Conservation (phyloP, 1,140 invertebrate species). For the Bombus polaris region DNA sequence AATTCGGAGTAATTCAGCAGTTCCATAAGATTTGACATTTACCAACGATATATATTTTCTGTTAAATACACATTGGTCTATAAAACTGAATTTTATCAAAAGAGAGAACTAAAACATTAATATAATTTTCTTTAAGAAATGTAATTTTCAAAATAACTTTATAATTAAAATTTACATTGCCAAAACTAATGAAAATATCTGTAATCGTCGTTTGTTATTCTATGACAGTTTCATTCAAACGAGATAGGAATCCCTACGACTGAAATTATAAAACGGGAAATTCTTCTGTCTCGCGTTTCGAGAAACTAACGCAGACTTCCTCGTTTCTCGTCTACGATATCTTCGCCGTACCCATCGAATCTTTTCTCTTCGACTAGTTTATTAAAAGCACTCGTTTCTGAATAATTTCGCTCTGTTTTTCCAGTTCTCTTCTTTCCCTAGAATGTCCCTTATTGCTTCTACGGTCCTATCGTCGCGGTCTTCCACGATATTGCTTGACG, state of each 20-base stretch:
- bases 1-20: too few relatives aligned
- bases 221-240: background rate
- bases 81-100: too few relatives aligned
- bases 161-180: background rate
- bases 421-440: background rate
- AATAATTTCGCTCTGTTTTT: background rate
- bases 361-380: background rate
- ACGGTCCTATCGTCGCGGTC: background rate
- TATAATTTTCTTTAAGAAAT: too few relatives aligned
- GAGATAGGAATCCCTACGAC: background rate
- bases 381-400: background rate
- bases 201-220: background rate
- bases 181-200: background rate
- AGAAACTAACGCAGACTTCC: too few relatives aligned
- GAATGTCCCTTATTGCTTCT: background rate
- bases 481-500: background rate
- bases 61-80: too few relatives aligned
- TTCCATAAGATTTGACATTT: too few relatives aligned
- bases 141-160: too few relatives aligned
- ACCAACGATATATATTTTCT: too few relatives aligned
- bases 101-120: too few relatives aligned
- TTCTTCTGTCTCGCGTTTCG: background rate
- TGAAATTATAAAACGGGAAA: background rate
- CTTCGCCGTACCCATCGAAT: background rate
- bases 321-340: background rate